phyloP scores from a whole-genome alignment of 2,888 invertebrate genomes.

The Linnaemya vulpina region DNA sequence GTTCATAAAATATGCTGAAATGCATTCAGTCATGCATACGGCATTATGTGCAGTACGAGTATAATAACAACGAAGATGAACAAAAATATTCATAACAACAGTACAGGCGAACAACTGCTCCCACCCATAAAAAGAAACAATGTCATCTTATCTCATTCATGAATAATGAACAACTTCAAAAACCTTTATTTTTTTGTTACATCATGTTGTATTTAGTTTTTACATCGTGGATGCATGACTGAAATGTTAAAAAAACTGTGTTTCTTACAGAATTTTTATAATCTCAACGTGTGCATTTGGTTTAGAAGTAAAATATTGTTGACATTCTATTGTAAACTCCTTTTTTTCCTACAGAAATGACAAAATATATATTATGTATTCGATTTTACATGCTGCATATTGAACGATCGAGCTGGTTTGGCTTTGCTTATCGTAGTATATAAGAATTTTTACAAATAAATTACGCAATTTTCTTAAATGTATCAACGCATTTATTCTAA shows the following conservation, averaged over 20 bases:
- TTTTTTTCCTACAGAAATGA: too few species aligned
- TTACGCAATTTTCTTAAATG: too few species aligned
- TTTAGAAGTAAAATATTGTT: slow-evolving; percentile 9
- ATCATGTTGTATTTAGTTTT: slow-evolving; percentile 34
- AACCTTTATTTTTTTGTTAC: slow-evolving; percentile 26
- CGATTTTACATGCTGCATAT: too few species aligned
- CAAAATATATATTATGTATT: too few species aligned
- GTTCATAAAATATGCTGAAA: slow-evolving; percentile 41
- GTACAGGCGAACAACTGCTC: background rate
- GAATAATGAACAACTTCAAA: slow-evolving; percentile 68
- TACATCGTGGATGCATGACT: slow-evolving; percentile 59
- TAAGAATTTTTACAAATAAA: too few species aligned
- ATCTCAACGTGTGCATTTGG: slow-evolving; percentile 4
- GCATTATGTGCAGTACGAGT: slow-evolving; percentile 22
- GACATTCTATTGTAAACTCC: too few species aligned
- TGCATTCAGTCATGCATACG: slow-evolving; percentile 29
- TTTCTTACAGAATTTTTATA: slow-evolving; percentile 18
- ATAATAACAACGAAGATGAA: background rate
- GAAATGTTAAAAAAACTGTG: slow-evolving; percentile 36
- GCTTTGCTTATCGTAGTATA: too few species aligned
- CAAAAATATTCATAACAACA: slow-evolving; percentile 47
- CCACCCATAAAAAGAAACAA: slow-evolving; percentile 45
- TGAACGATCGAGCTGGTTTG: too few species aligned
- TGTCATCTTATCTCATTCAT: slow-evolving; percentile 69
- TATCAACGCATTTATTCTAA: too few species aligned